Percentiles rank a stretch among this genome's conserved stretches.
Evolutionary conservation across 2,113 vertebrate genomes (phyloP).

Genomic region (Origma solitaria): DNA sequence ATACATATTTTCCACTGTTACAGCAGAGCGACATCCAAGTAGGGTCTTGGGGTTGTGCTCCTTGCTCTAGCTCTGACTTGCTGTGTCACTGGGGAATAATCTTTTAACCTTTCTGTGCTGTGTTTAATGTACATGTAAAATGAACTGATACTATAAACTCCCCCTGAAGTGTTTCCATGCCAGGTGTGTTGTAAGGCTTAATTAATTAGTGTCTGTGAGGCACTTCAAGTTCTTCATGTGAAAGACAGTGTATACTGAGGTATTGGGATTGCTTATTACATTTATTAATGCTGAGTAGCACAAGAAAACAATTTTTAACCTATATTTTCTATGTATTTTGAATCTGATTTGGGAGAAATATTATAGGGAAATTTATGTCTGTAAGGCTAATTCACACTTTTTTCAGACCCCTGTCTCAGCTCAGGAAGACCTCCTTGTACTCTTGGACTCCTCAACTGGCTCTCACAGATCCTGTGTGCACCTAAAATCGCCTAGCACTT

Average conservation of each 20-base stretch:
- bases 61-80: neutral
- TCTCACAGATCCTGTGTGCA: neutral
- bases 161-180: neutral
- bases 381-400: neutral
- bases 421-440: neutral
- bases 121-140: conserved; percentile 8
- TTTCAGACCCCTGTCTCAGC: neutral
- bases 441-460: neutral
- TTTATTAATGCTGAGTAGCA: neutral
- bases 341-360: neutral
- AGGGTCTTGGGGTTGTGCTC: neutral
- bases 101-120: neutral
- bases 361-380: neutral
- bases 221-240: neutral
- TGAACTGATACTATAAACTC: neutral
- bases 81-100: neutral
- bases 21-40: neutral
- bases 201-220: conserved; percentile 16
- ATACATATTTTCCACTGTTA: neutral
- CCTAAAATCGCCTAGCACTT: neutral
- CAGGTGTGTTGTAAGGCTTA: conserved; percentile 21
- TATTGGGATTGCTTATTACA: neutral
- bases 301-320: neutral
- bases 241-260: neutral
- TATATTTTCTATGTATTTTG: neutral